Base-by-base conservation (phyloP, 2,797 vertebrate genomes). In the Babyrousa celebensis region DNA sequence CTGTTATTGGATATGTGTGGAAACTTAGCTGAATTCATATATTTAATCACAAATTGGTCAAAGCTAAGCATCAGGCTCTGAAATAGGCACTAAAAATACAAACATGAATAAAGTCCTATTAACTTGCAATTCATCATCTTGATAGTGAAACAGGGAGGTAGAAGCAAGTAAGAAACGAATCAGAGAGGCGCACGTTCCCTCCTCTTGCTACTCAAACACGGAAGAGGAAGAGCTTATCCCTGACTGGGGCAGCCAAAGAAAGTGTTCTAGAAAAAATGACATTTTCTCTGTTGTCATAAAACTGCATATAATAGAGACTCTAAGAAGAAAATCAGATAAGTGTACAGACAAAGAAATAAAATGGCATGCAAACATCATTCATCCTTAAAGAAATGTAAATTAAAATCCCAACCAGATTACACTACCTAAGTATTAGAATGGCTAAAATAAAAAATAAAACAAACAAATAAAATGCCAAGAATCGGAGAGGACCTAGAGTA, bases 311-410 rank as follows among this genome's bases (percentile, higher is more conserved):
- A 87, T 1, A 62, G 17, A 86, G 17, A 89, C 3, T 62, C 36
- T 56, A 56, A 74, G 40, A 90, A 93, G 27, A 89, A 90, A 93
- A 94, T 83, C 63, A 54, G 32, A 32, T 27, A 77, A 36, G 11
- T 48, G 25, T 54, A 43, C 1, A 54, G 72, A 62, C 11, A 67
- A 83, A 80, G 25, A 72, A 84, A 71, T 65, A 56, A 58, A 80
- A 78, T 23, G 40, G 23, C 58, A 5, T 25, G 43, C 16, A 56
- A 84, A 36, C n/a, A 82, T 74, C 23, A 67, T 67, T 20, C 32
- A 17, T 77, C n/a, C 79, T 88, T 43, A 93, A 86, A 43, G 23
- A 65, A 93, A 71, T 36, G 12, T 10, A 91, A 52, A 78, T 23
- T 25, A 60, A 86, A 95, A 93, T 14, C n/a, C 43, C 52, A 36